Evolutionary conservation across 2,888 invertebrate species (phyloP).

Genomic region (Cosmorhoe ocellata): DNA sequence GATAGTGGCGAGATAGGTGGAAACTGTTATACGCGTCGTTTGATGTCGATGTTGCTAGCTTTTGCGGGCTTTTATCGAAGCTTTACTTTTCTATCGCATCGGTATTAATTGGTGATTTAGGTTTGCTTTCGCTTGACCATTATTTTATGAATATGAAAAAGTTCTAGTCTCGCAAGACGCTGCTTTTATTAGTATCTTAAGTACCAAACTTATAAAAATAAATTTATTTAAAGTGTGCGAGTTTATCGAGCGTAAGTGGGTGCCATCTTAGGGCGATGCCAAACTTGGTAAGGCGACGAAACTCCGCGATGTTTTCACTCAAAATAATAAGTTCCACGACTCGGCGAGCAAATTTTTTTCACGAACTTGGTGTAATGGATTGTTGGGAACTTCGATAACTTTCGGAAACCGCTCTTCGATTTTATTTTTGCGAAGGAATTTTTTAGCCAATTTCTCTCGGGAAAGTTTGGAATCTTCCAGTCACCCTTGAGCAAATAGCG

Average conservation of each 20-base stretch:
- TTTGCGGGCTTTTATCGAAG: conserved; percentile 1
- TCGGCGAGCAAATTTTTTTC: conserved; percentile 68
- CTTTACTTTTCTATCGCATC: neutral
- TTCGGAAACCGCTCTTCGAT: conserved; percentile 80
- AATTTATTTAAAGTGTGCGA: conserved; percentile 40
- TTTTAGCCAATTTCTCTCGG: conserved; percentile 80
- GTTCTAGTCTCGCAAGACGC: conserved; percentile 2
- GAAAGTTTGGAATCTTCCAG: conserved; percentile 74
- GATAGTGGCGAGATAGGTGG: conserved; percentile 22
- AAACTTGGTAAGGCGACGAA: conserved; percentile 65
- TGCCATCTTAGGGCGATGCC: conserved; percentile 41
- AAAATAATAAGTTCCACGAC: conserved; percentile 77
- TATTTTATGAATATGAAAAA: conserved; percentile 1
- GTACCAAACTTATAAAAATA: conserved; percentile 27
- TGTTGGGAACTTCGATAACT: conserved; percentile 81
- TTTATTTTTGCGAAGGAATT: conserved; percentile 78
- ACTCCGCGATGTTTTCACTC: conserved; percentile 77
- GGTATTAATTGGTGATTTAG: neutral
- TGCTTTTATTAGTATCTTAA: conserved; percentile 22
- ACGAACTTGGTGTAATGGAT: conserved; percentile 80
- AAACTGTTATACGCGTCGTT: conserved; percentile 17
- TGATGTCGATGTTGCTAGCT: conserved; percentile 10
- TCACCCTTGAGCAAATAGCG: conserved; percentile 67
- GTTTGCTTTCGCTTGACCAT: neutral
- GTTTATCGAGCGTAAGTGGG: conserved; percentile 51